Percentiles rank a stretch among this genome's conserved stretches.
phyloP scores from a whole-genome alignment of 30 jellyfish, hydroid and myxozoan genomes.

The Aurelia sp. region DNA sequence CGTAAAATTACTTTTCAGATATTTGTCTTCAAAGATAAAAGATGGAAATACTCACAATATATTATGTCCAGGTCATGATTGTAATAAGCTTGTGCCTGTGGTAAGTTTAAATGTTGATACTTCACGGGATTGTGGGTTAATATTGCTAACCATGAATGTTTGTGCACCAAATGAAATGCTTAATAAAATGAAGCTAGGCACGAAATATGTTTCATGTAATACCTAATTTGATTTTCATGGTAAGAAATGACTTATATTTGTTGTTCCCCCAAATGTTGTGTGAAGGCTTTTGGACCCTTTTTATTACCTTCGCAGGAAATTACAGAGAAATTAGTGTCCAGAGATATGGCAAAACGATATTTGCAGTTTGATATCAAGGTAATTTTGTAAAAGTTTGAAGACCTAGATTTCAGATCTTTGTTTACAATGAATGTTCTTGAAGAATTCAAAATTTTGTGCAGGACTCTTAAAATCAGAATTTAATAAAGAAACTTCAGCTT shows the following conservation, averaged over 20 bases:
- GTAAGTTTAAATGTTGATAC: conserved; percentile 12
- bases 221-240: too few relatives aligned
- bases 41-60: conserved; percentile 73
- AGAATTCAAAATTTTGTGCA: too few relatives aligned
- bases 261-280: not conserved
- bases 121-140: not conserved
- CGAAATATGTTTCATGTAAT: too few relatives aligned
- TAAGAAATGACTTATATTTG: too few relatives aligned
- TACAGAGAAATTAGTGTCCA: conserved; percentile 63
- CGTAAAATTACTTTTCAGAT: conserved; percentile 4
- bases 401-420: too few relatives aligned
- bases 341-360: conserved; percentile 76
- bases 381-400: not conserved
- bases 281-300: too few relatives aligned
- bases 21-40: conserved; percentile 54
- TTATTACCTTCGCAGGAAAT: conserved; percentile 31
- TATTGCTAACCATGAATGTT: too few relatives aligned
- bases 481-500: too few relatives aligned
- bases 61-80: conserved; percentile 72
- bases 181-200: too few relatives aligned
- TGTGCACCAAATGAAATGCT: too few relatives aligned
- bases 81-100: conserved; percentile 72
- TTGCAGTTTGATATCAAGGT: conserved; percentile 76
- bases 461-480: too few relatives aligned
- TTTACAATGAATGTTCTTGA: too few relatives aligned